A percentile compares a stretch with the other conserved stretches of the same genome.
phyloP scores from a whole-genome alignment of 2,888 invertebrate genomes.

The Drosophila subquinaria region DNA sequence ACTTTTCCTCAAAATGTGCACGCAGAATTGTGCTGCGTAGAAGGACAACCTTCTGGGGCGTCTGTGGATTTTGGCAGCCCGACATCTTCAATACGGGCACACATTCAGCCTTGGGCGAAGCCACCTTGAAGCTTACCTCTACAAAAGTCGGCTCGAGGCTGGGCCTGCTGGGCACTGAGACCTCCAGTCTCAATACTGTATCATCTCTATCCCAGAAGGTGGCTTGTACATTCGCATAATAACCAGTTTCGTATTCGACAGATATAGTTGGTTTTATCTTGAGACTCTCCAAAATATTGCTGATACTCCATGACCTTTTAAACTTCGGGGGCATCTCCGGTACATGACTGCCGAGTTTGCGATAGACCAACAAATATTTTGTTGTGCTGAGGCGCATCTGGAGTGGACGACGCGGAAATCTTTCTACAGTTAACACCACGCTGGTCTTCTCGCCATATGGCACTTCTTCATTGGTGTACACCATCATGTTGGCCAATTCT shows the following conservation, averaged over 20 bases:
- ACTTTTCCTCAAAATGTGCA: not conserved
- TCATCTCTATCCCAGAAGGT: conserved; percentile 31
- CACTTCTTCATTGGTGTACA: not conserved
- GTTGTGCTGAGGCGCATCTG: conserved; percentile 9
- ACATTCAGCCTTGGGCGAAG: not conserved
- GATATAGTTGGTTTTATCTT: not conserved
- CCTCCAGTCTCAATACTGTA: not conserved
- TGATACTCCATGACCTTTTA: rapidly evolving
- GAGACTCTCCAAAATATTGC: not conserved
- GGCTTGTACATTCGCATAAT: conserved; percentile 10
- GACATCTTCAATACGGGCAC: conserved; percentile 14
- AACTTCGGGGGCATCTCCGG: conserved; percentile 2
- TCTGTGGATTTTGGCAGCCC: not conserved
- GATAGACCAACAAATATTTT: conserved; percentile 31
- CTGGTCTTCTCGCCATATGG: not conserved
- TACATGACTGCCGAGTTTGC: not conserved
- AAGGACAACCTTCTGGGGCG: not conserved
- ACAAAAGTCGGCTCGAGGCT: not conserved
- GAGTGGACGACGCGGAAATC: conserved; percentile 7
- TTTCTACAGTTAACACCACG: conserved; percentile 22
- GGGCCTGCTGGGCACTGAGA: not conserved
- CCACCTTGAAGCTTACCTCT: not conserved
- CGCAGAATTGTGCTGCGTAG: not conserved
- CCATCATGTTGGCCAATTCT: not conserved
- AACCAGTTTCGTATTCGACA: conserved; percentile 9